Evolutionary conservation across 2,888 invertebrate species (phyloP).

Genomic region (Sericinus montela): DNA sequence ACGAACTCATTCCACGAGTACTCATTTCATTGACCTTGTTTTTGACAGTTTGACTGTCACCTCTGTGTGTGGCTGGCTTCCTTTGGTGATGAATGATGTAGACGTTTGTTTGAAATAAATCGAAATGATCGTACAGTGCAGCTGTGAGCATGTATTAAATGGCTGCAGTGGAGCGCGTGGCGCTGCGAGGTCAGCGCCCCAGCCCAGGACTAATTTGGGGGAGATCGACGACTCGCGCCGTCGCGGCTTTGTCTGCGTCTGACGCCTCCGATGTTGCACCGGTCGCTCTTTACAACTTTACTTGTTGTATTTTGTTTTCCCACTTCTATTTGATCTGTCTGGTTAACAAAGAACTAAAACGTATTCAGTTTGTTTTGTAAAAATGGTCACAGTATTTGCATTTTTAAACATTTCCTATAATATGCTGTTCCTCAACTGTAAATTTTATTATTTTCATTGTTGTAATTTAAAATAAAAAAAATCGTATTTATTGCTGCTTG

Average conservation of each 20-base stretch:
- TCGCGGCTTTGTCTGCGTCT: constrained; percentile 68
- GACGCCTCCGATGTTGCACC: constrained; percentile 38
- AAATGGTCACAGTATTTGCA: too few relatives aligned
- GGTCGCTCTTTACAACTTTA: constrained; percentile 46
- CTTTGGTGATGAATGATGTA: not conserved
- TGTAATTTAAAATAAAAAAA: too few relatives aligned
- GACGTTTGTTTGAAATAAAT: constrained; percentile 9
- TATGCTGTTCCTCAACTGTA: too few relatives aligned
- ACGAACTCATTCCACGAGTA: constrained; percentile 35
- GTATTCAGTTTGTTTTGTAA: too few relatives aligned
- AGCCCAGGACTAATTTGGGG: constrained; percentile 78
- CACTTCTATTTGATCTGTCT: constrained; percentile 32
- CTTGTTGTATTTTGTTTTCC: constrained; percentile 41
- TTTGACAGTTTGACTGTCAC: constrained; percentile 23
- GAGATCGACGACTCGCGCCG: constrained; percentile 72
- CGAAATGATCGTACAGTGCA: not conserved
- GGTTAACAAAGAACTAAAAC: constrained; percentile 8
- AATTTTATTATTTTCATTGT: too few relatives aligned
- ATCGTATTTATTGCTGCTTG: too few relatives aligned
- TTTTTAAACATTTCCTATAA: too few relatives aligned
- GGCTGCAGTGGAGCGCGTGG: constrained; percentile 31
- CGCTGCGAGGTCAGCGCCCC: constrained; percentile 67
- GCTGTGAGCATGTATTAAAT: not conserved
- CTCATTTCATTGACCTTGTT: constrained; percentile 46
- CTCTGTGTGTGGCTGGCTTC: not conserved